Base-by-base conservation (phyloP, 2,113 vertebrate species). In the Tilapia sparmanii region DNA sequence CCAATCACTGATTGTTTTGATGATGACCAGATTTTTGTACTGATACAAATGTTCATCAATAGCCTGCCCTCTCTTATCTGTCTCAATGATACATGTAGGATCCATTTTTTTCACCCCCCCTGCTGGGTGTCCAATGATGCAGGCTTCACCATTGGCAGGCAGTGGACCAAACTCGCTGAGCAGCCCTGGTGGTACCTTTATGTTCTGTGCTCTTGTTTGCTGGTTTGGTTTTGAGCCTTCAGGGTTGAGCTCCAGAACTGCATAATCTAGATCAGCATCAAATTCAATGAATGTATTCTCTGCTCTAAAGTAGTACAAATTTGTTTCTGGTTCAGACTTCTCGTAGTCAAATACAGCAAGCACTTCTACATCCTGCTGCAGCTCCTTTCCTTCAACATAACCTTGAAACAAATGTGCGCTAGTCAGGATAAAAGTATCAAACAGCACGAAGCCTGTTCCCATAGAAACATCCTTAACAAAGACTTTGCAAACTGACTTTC, bases 371-470 rank as follows among this genome's bases (percentile, higher is more conserved):
- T 5, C 40, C 1, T 13, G 5, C n/a, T 10, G 52, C 16, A 83
- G n/a, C 7, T 0, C 1, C 8, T 24, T 4, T 4, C 8, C 11
- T 6, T 33, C 13, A n/a, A 81, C 8, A 6, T 2, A 26, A 7
- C 0, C 3, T 0, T 24, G 0, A 12, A 93, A 87, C 0, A 90
- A 1, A 78, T 91, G 92, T 26, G 90, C 85, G 0, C 38, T 90
- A 2, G 92, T 93, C 63, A 93, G 26, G 53, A 93, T 59, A 3
- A 53, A 80, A n/a, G 42, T 78, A 7, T 80, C 61, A 57, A 87
- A 80, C 29, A 92, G 15, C 42, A 93, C 85, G 1, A 93, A 93
- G 11, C 83, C 92, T 4, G 92, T 84, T 42, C 90, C 92, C 7
- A 2, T 0, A 18, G 0, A 2, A 26, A 5, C 2, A 19, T 11